These are phyloP conservation scores for Galerucella pusilla DNA, from an alignment of 2,888 invertebrate species.

Conservation along the genomic window DNA sequence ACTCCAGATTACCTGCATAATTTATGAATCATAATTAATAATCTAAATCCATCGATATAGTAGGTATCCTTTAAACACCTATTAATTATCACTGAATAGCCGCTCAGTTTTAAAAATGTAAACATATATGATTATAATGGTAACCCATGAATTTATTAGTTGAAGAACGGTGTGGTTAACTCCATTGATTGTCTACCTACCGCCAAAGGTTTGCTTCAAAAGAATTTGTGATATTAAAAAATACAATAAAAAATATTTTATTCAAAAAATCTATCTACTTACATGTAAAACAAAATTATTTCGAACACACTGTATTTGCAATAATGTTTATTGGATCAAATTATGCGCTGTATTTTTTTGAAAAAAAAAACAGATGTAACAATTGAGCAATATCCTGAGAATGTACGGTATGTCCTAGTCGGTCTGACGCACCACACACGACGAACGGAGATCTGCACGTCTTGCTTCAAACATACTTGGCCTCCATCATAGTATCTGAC, in stretches of 20 bases:
- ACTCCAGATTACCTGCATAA: background rate
- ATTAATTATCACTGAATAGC: slow-evolving; percentile 2
- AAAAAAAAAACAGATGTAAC: slow-evolving; percentile 48
- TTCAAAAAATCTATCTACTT: no score
- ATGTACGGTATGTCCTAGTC: slow-evolving; percentile 58
- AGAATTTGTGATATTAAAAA: no score
- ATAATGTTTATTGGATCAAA: slow-evolving; percentile 14
- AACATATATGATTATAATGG: slow-evolving; percentile 11
- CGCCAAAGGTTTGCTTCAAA: background rate
- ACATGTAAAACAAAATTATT: background rate
- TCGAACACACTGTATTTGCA: slow-evolving; percentile 18
- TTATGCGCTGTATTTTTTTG: slow-evolving; percentile 12
- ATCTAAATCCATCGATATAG: background rate
- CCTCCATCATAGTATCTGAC: slow-evolving; percentile 48
- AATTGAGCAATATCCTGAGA: slow-evolving; percentile 58
- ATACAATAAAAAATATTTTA: no score
- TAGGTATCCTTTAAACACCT: background rate
- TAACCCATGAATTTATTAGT: slow-evolving; percentile 10
- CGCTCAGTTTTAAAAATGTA: slow-evolving; percentile 7
- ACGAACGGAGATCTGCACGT: slow-evolving; percentile 57
- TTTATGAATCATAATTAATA: background rate
- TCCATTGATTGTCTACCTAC: background rate
- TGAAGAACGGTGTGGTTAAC: slow-evolving; percentile 7
- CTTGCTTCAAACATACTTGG: slow-evolving; percentile 49
- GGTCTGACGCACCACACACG: slow-evolving; percentile 56